Percentiles rank a stretch among this genome's conserved stretches.
These are phyloP conservation scores for Creontiades dilutus DNA, from an alignment of 2,888 invertebrate species.

Conservation along the genomic window DNA sequence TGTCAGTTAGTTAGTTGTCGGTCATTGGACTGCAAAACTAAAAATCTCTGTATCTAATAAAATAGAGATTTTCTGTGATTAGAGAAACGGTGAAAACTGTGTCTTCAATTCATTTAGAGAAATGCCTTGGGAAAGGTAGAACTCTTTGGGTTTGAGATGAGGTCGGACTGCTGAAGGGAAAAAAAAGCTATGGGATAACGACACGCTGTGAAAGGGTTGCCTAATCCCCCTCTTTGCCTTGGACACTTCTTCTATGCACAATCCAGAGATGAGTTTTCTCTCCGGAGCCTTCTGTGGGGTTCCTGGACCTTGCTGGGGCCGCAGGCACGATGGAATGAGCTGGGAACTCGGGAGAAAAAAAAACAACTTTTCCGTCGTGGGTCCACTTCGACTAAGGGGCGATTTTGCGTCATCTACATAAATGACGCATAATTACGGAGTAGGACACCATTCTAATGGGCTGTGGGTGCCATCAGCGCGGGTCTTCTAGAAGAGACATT, in stretches of 20 bases:
- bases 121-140: neutral
- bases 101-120: conserved; percentile 3
- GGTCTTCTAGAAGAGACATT: neutral
- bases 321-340: neutral
- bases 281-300: conserved; percentile 8
- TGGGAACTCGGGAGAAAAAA: neutral
- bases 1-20: no score
- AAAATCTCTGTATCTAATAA: no score
- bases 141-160: neutral
- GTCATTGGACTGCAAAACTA: no score
- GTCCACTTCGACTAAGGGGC: conserved; percentile 24
- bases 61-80: no score
- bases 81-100: neutral
- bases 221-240: conserved; percentile 35
- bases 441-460: conserved; percentile 20
- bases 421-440: conserved; percentile 45
- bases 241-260: conserved; percentile 11
- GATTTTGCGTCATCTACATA: conserved; percentile 51
- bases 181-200: conserved; percentile 19
- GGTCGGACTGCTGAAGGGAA: conserved; percentile 25
- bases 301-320: neutral
- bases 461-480: conserved; percentile 9
- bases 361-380: conserved; percentile 18
- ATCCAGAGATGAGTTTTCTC: conserved; percentile 33
- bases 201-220: conserved; percentile 30